Base-by-base conservation (phyloP, 2,888 invertebrate genomes). In the Pterostichus madidus region DNA sequence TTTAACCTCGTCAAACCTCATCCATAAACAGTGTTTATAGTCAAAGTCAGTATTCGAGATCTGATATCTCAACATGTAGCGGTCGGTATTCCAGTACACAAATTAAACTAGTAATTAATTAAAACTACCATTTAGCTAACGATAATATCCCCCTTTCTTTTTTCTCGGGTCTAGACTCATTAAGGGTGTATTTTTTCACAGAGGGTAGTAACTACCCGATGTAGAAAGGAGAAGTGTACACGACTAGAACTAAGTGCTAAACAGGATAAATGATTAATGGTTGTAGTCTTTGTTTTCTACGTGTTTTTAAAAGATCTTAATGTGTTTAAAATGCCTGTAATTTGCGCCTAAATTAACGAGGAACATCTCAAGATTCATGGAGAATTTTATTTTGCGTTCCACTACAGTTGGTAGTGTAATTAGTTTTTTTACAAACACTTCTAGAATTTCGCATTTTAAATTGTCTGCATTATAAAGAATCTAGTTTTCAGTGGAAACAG, bases 241-340 rank as follows among this genome's bases (percentile, higher is more conserved):
- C 49, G 13, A 49, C n/a, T 49, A 49, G 13, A 10, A 8, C 49
- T 39, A 7, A 8, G 39, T 49, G 49, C n/a, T 49, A n/a, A 59
- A 15, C 17, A 53, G 17, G 59, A 64, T 64, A 13, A 64, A 64
- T 64, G 64, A 64, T 64, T 64, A 64, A 64, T 64, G 64, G 13
- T 49, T 49, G 49, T 5, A 5, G n/a, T 13, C 13, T n/a, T 64
- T 64, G 64, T 64, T 64, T 64, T 64, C n/a, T 64, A 35, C 64
- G 64, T 64, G 64, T 64, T 64, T 64, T 64, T 64, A 64, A 39
- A 64, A 64, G 35, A 64, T 35, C 32, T 64, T 59, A 64, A 64
- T 64, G 49, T 49, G 49, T 49, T 49, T 49, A 49, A 49, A 49
- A 49, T 49, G 49, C 49, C 49, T n/a, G 5, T 49, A 49, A 49